Evolutionary conservation across 1,140 invertebrate species (phyloP), one percentile per base, ranked within the genome.

Genomic region (Patella vulgata): DNA sequence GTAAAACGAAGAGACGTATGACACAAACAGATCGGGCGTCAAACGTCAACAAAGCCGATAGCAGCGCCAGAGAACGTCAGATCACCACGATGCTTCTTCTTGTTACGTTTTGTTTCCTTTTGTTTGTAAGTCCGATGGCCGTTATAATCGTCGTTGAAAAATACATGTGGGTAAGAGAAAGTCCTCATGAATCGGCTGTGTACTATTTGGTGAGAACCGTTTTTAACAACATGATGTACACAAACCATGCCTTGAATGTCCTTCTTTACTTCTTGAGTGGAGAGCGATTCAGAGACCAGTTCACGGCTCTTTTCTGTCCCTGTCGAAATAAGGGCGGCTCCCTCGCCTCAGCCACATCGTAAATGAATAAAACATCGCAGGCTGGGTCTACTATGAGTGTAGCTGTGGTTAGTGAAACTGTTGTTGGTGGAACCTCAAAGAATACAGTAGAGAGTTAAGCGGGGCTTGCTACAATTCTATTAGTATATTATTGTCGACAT

Each of bases 221-320:
- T 28, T 40, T 36, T 28, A 39, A 42, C 17, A 27, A 55, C 21
- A 27, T 68, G 39, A 63, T 57, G 66, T 63, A 63, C 50, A 51
- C 30, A 9, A 69, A 69, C 51, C 63, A 64, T 33, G 52, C 63
- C 40, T 12, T 64, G 23, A 69, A 69, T 56, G 65, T 69, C 36
- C n/a, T 63, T 40, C 52, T 69, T 8, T 69, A 69, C 54, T 69
- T 56, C 33, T n/a, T 63, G 27, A 47, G 40, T 6, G 67, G 67
- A 11, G 9, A 39, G n/a, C 40, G 57, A 44, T 69, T 69, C 43
- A 33, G 67, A 14, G 28, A 30, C 8, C 57, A 70, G 51, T 46
- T 66, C 23, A 27, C 36, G 3, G 28, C 0, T 2, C 11, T 43
- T 42, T 8, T 63, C 21, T 33, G 60, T 36, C 5, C 14, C 14